Evolutionary conservation across 2,797 vertebrate species (phyloP), one percentile per base, ranked within the genome.

Genomic region (Rhodeus uyekii): DNA sequence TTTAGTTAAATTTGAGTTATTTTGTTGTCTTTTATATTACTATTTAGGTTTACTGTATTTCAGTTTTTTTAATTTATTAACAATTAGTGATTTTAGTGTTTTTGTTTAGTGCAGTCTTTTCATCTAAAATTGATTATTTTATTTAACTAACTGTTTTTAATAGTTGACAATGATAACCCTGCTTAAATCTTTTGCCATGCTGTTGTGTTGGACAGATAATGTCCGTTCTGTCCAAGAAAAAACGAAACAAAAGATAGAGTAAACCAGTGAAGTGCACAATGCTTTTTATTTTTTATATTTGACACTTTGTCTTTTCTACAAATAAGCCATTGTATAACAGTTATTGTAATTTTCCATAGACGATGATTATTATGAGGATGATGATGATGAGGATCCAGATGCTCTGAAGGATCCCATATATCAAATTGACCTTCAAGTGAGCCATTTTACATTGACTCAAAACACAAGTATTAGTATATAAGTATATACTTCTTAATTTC

Each of bases 361-460:
- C 91, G 98, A 99, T 16, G 98, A 99, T 93, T 99, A 97, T 92
- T 99, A 99, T 79, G 98, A 99, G 88, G 98, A 99, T 64, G 98
- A 96, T 83, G 94, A 99, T 76, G 98, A 99, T 68, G 98, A 99
- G 0, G 98, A 99, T 91, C 96, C 97, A 19, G 98, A 99, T 89
- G 97, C 97, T 60, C 92, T 99, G 90, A 99, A 98, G 92, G 98
- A 99, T 87, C 98, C 98, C 60, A 96, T 99, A 85, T 98, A 98
- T 90, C 98, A 96, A 92, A 96, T 99, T 87, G 98, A 99, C 81
- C 93, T 99, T 77, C 98, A 99, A 96, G 98, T 98, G 93, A 92
- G 89, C 27, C 16, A 27, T 68, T 68, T 53, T 32, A 4, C 8
- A 50, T 36, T 0, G 18, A 29, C 32, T 27, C 18, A n/a, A n/a